Evolutionary conservation across 1,140 invertebrate species (phyloP), one percentile per base, ranked within the genome.

Genomic region (Diorhabda carinulata): DNA sequence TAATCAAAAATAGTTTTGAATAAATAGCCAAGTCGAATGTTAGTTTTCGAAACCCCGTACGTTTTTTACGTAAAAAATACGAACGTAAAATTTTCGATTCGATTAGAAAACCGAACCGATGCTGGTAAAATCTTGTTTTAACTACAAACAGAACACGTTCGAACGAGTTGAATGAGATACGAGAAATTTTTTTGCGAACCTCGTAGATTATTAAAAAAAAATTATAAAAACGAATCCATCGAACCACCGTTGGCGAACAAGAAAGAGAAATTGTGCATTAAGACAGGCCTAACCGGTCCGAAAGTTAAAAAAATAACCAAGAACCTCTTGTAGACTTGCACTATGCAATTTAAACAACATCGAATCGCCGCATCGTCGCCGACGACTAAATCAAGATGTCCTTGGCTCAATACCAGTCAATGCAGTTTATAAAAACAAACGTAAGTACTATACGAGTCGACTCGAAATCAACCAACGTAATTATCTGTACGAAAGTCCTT

Each of bases 341-440:
- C 9, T 10, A 43, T 62, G 61, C 61, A 44, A 62, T 62, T 62
- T 62, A 59, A 62, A 43, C 61, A 62, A 62, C 61, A 44, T 41
- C 42, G 61, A 43, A 62, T 43, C 61, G 61, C 42, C n/a, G 47
- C 47, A 8, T n/a, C 47, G 47, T n/a, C 47, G 47, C n/a, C 47
- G 47, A 52, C 61, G 61, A 62, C 61, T 62, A 60, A 67, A 67
- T 67, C 65, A 67, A 67, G 65, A 67, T 67, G 65, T 43, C 65
- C 65, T 67, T 67, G 65, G 65, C 65, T 67, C 58, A 57, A 52
- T 67, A 67, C 65, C 65, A 67, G 43, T 47, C 65, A 57, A 67
- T 67, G 65, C 65, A 67, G 65, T 67, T 67, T 9, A 60, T 6
- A 47, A 44, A 45, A 60, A 60, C 58, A 42, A 60, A 60, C 58